Percentiles rank a stretch among this genome's conserved stretches.
Conservation (phyloP, 2,797 vertebrate genomes). For the Taeniopygia guttata region DNA sequence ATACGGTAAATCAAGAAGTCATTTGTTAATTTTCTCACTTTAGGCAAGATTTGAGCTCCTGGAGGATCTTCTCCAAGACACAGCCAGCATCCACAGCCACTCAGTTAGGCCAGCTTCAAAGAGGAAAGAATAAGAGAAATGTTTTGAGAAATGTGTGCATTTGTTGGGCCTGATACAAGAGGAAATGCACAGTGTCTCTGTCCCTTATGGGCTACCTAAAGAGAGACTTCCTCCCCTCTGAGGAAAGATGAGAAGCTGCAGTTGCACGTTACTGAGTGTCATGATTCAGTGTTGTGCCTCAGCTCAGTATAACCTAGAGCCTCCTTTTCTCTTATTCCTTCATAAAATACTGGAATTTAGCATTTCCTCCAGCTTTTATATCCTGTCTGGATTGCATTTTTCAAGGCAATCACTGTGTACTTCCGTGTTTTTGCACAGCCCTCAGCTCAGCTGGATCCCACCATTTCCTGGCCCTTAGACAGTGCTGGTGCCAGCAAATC, state of each 20-base stretch:
- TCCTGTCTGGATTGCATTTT: background rate
- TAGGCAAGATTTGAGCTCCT: background rate
- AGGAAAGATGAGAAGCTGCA: background rate
- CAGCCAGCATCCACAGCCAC: background rate
- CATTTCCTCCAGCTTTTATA: background rate
- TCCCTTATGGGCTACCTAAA: background rate
- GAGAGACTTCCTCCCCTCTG: background rate
- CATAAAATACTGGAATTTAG: background rate
- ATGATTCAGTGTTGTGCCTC: background rate
- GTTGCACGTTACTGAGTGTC: rapidly evolving
- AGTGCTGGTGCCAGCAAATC: background rate
- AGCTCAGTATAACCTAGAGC: background rate
- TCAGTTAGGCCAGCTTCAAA: background rate
- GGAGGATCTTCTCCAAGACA: background rate
- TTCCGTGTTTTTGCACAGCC: background rate
- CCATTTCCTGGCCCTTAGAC: background rate
- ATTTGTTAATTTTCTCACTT: background rate
- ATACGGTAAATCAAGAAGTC: background rate
- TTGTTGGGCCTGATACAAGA: background rate
- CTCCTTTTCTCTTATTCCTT: background rate
- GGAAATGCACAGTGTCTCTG: background rate
- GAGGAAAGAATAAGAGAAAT: background rate
- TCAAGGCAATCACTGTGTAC: background rate
- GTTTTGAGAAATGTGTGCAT: background rate
- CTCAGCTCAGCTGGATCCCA: background rate